Evolutionary conservation across 2,797 vertebrate species (phyloP).

Genomic region (Sarcophilus harrisii): DNA sequence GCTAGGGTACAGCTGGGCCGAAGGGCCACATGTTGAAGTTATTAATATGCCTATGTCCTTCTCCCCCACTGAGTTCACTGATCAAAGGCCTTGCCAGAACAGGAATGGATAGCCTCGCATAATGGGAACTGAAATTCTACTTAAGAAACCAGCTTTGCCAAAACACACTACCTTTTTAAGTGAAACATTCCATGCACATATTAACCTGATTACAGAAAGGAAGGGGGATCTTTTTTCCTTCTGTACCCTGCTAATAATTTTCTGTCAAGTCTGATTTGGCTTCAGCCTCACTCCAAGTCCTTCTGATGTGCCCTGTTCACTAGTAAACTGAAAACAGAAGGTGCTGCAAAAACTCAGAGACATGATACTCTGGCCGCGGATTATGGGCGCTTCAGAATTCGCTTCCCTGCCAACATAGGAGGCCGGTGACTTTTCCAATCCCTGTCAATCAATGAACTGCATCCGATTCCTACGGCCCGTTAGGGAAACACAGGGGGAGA

Average conservation of each 20-base stretch:
- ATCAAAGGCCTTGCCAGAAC: constrained; percentile 75
- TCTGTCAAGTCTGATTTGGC: constrained; percentile 91
- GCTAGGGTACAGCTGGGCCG: constrained; percentile 78
- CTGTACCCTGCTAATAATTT: constrained; percentile 91
- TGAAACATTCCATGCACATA: constrained; percentile 91
- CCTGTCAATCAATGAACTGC: constrained; percentile 68
- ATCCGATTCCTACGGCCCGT: constrained; percentile 58
- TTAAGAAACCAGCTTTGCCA: constrained; percentile 78
- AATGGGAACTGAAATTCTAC: constrained; percentile 79
- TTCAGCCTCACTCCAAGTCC: constrained; percentile 88
- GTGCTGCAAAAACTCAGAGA: constrained; percentile 77
- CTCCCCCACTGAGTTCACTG: constrained; percentile 67
- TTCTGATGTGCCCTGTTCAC: constrained; percentile 90
- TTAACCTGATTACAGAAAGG: constrained; percentile 90
- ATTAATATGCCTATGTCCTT: constrained; percentile 72
- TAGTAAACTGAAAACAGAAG: constrained; percentile 91
- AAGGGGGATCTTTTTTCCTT: constrained; percentile 90
- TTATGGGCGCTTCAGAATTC: constrained; percentile 66
- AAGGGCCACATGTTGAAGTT: constrained; percentile 76
- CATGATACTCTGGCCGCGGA: constrained; percentile 57
- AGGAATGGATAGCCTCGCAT: constrained; percentile 72
- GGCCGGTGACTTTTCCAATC: constrained; percentile 55
- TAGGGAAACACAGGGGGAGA: constrained; percentile 70
- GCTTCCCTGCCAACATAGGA: constrained; percentile 66
- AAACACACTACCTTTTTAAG: constrained; percentile 84